Evolutionary conservation across 2,113 vertebrate genomes (phyloP), one percentile per base, ranked within the genome.

Genomic region (Gallinago undulata): DNA sequence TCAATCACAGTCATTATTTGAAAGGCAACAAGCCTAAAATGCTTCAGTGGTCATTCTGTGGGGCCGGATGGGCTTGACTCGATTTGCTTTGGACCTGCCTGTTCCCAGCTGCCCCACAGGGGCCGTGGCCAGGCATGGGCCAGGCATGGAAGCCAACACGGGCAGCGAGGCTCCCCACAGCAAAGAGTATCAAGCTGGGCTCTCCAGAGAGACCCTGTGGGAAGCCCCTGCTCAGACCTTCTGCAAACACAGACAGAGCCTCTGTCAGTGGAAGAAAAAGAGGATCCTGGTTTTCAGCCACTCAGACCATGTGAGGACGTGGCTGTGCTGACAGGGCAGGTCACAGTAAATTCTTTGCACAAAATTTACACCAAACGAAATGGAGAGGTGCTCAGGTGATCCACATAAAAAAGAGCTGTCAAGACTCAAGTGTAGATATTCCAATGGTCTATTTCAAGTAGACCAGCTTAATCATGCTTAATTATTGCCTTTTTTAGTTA

Each of bases 401-500:
- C 63, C 30, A 51, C 79, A 69, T 79, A 47, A 85, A 66, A 66
- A 91, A 83, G 25, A 60, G 35, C 0, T 11, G 45, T 41, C 53
- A 79, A 89, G 63, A 69, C 18, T 43, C 13, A 85, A 68, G 39
- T 69, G 53, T 35, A 88, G 70, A 89, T 85, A 79, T 90, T 96
- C 83, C 73, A 93, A 94, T 31, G 17, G 11, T 35, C 25, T 6
- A 13, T 87, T 96, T 83, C 72, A 88, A 63, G 14, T n/a, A 84
- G 45, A 84, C 48, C 37, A 64, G 39, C 15, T 91, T 87, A 93
- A 94, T 89, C 24, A 84, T 18, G 8, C 4, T 75, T 92, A 87
- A 95, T 93, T 87, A 89, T 62, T 87, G 33, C 33, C 60, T 91
- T 93, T 41, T 25, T 55, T 76, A 85, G 59, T 83, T 90, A 83